Base-by-base conservation (phyloP, 2,888 invertebrate species). In the Idaea biselata region DNA sequence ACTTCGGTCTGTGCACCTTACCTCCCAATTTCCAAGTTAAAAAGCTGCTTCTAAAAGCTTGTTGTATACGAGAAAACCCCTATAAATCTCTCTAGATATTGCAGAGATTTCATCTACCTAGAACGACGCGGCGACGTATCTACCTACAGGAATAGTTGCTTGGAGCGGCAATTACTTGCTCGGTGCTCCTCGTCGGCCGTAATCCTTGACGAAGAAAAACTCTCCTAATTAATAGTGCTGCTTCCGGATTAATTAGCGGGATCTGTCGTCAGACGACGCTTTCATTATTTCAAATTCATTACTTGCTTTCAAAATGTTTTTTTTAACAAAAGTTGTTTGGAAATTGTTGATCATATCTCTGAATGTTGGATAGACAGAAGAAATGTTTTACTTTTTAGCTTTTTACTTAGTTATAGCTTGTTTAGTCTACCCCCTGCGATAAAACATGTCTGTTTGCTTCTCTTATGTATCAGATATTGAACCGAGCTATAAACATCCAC, bases 151-250 rank as follows among this genome's bases (percentile, higher is more conserved):
- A 75, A 76, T 73, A 73, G 68, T 71, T 64, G 68, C 63, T 71
- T 69, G 70, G 67, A 70, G 69, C 58, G 68, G 67, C 67, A 71
- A 71, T 69, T 71, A 70, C 66, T 66, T 62, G 44, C n/a, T n/a
- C n/a, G n/a, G n/a, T n/a, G n/a, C 53, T 25, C 33, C 53, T 59
- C 59, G 56, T 69, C 77, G 73, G 73, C 70, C 74, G 76, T 88
- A 87, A 87, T 87, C 84, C 83, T 71, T 75, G 82, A 82, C 80
- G 84, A 79, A 83, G 85, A 88, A 89, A 89, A 90, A 87, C 83
- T 84, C 83, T 66, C 74, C 81, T 88, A 88, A 89, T 90, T 88
- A 89, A 90, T 88, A 89, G 86, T 84, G 80, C 82, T 84, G 84
- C 83, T 80, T 78, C 80, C 75, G 82, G 87, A 86, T 87, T 89